Base-by-base conservation (phyloP, 2,888 invertebrate species). In the Lampropteryx suffumata region DNA sequence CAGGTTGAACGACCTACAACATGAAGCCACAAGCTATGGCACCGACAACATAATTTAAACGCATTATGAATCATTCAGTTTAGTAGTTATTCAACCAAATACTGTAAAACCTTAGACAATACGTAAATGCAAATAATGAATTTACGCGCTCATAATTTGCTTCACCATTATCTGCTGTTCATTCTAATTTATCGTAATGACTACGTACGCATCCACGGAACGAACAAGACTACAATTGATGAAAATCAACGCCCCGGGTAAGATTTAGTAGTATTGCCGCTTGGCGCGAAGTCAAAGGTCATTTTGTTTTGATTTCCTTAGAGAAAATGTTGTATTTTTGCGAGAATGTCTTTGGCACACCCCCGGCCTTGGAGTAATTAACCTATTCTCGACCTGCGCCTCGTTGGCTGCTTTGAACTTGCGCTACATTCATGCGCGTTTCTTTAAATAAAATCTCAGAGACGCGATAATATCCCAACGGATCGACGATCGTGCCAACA, bases 341-440 rank as follows among this genome's bases (percentile, higher is more conserved):
- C 48, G 44, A 61, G 44, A 56, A 60, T 57, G 54, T 57, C 55
- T 61, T 72, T 76, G 73, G 73, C 79, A 65, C 64, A 73, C 72
- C 77, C 65, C 65, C 77, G 84, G 74, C 87, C 83, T 87, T 83
- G 82, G 76, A 76, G 81, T 84, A 83, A 84, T 87, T 84, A 84
- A 84, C 84, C 84, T 82, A 83, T 81, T 82, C 74, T 50, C 71
- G 76, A 73, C 76, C 76, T 70, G 73, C 67, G 69, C 63, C 65
- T 71, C 66, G 63, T 71, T 77, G 71, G 79, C 70, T 69, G 67
- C 73, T 75, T 73, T 87, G 87, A 87, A 88, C 89, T 87, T 87
- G 89, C 79, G 76, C 86, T 82, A 86, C 77, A 83, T 85, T 77
- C 73, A 75, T 73, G 69, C 69, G 65, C 67, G 64, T 57, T 64